Evolutionary conservation across 2,888 invertebrate genomes (phyloP).

Genomic region (Drosophila neotestacea): DNA sequence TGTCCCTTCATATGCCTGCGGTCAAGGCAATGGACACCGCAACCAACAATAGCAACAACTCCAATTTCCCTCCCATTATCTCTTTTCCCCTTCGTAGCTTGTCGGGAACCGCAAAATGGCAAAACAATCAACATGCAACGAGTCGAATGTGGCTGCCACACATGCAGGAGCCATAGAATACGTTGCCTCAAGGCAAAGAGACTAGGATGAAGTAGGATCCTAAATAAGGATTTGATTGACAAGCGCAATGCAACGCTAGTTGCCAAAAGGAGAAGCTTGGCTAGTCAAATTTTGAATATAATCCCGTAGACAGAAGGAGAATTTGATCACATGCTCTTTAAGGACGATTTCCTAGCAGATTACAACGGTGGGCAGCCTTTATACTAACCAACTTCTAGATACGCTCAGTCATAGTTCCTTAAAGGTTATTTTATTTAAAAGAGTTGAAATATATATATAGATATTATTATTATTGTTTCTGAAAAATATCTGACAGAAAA

Average conservation of each 20-base stretch:
- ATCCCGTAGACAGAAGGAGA: not conserved
- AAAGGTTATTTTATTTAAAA: too few relatives aligned
- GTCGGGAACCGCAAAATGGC: constrained; percentile 73
- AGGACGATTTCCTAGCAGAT: constrained; percentile 27
- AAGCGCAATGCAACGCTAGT: constrained; percentile 9
- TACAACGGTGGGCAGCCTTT: not conserved
- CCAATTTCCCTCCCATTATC: too few relatives aligned
- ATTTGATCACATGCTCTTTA: constrained; percentile 20
- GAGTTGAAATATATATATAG: too few relatives aligned
- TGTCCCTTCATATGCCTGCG: constrained; percentile 24
- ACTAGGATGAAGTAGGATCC: constrained; percentile 1
- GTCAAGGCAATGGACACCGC: constrained; percentile 42
- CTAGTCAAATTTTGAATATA: constrained; percentile 37
- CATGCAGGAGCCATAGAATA: constrained; percentile 24
- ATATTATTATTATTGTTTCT: too few relatives aligned
- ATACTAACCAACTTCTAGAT: not conserved
- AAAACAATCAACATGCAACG: constrained; percentile 75
- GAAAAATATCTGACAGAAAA: too few relatives aligned
- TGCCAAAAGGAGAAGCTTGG: constrained; percentile 22
- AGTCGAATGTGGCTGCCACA: constrained; percentile 44
- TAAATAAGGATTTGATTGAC: constrained; percentile 35
- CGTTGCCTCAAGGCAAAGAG: constrained; percentile 21
- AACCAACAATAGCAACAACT: constrained; percentile 15
- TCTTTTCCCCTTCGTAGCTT: constrained; percentile 6
- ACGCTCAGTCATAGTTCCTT: too few relatives aligned